Base-by-base conservation (phyloP, 2,797 vertebrate species). In the Brachymystax lenok region DNA sequence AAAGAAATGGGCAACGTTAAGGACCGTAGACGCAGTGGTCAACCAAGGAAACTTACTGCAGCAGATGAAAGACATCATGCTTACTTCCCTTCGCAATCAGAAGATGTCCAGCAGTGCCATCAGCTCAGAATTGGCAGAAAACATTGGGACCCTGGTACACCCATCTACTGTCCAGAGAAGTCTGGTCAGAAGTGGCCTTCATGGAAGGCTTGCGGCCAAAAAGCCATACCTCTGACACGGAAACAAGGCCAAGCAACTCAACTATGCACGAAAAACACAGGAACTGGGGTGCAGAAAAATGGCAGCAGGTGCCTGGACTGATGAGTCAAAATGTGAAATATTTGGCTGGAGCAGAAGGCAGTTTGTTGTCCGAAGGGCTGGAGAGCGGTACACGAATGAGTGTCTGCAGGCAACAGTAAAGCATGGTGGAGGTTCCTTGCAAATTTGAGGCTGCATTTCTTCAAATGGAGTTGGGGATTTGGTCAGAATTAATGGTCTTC, bases 161-260 rank as follows among this genome's bases (percentile, higher is more conserved):
- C 75, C 74, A 83, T 84, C 77, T 85, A 82, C 79, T 86, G 75
- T 85, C 70, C 1, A 27, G 77, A 84, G 76, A 85, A 83, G 85
- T 84, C 81, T 84, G 80, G 70, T 33, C 77, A 80, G 71, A 85
- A 77, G 80, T 79, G 71, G 74, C 77, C 63, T 82, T 84, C 75
- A 74, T 52, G 50, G 69, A 24, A 28, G 46, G 54, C 50, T 77
- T 59, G 54, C 54, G 3, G 54, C 28, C 30, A 77, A 77, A 77
- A 77, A 77, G 69, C 74, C 67, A 76, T 70, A 70, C 67, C 51
- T 76, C 50, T 6, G 50, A 76, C 30, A 8, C 79, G 77, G 74
- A 66, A 83, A 74, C 79, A 80, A 79, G 76, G 73, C 56, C 59
- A 83, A 80, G 79, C 50, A 14, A 76, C 73, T 83, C 70, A 78